phyloP scores from a whole-genome alignment of 2,797 vertebrate species.

The Acanthopagrus latus region DNA sequence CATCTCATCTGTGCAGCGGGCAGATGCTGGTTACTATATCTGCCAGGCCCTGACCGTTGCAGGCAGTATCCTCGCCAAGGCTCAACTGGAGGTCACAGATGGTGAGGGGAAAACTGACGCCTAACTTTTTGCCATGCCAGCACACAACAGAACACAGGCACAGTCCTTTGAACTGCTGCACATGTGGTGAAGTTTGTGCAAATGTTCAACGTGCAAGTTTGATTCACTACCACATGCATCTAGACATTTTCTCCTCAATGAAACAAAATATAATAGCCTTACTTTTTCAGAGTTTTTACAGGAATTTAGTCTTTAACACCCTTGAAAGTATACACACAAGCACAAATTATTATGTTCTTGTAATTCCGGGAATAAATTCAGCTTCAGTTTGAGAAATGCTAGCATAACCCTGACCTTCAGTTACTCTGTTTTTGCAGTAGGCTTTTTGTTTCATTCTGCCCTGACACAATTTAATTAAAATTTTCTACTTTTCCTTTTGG shows the following conservation, averaged over 20 bases:
- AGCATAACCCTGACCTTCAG: conserved; percentile 63
- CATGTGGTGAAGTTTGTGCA: conserved; percentile 21
- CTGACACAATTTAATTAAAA: conserved; percentile 75
- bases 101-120: conserved; percentile 86
- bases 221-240: conserved; percentile 4
- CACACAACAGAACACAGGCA: conserved; percentile 35
- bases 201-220: background rate
- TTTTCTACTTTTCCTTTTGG: conserved; percentile 56
- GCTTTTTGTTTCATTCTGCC: conserved; percentile 24
- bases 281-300: conserved; percentile 9
- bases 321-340: conserved; percentile 27
- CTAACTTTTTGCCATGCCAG: conserved; percentile 35
- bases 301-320: conserved; percentile 35
- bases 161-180: conserved; percentile 9
- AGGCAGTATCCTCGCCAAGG: conserved; percentile 98
- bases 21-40: conserved; percentile 97
- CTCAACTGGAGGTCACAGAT: conserved; percentile 99
- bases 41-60: conserved; percentile 98
- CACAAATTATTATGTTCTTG: background rate
- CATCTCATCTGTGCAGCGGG: conserved; percentile 94
- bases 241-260: conserved; percentile 4
- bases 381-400: conserved; percentile 32
- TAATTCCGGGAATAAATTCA: conserved; percentile 41
- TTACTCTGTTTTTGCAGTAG: conserved; percentile 36
- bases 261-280: background rate